Percentiles rank a stretch among this genome's conserved stretches.
Evolutionary conservation across 1,140 invertebrate genomes (phyloP).

Genomic region (Drosophila quadrilineata): DNA sequence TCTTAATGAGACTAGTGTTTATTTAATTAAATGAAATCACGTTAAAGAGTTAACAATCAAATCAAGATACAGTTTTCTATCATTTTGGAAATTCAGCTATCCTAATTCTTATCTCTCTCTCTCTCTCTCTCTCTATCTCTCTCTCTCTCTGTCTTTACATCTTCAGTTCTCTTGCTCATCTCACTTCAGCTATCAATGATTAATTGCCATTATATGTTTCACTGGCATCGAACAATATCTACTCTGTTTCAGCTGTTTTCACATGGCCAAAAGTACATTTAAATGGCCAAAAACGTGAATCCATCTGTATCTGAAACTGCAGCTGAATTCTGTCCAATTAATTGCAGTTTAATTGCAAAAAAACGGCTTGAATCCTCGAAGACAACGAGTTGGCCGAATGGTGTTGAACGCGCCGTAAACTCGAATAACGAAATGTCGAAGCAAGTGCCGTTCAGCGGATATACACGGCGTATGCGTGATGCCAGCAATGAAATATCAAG

Average conservation of each 20-base stretch:
- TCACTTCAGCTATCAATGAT: conserved; percentile 2
- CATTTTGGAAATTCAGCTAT: too few species aligned
- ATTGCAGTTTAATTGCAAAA: conserved; percentile 23
- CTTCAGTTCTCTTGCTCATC: neutral
- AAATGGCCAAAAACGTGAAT: too few species aligned
- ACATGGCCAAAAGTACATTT: conserved; percentile 8
- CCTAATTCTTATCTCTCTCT: neutral
- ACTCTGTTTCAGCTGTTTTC: neutral
- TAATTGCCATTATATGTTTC: conserved; percentile 29
- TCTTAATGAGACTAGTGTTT: too few species aligned
- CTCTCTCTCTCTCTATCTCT: neutral
- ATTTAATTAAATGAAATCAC: too few species aligned
- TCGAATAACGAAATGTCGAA: neutral
- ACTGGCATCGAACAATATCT: neutral
- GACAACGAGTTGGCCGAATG: neutral
- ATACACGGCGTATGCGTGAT: conserved; percentile 7
- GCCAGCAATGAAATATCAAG: conserved; percentile 11
- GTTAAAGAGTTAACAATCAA: too few species aligned
- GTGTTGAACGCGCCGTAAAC: too few species aligned
- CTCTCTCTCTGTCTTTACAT: neutral
- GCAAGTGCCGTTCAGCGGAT: neutral
- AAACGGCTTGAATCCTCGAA: neutral
- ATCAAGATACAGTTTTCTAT: too few species aligned
- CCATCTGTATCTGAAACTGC: neutral
- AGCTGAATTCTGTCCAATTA: conserved; percentile 23